A percentile compares a stretch with the other conserved stretches of the same genome.
Evolutionary conservation across 2,797 vertebrate species (phyloP).

Genomic region (Alca torda): DNA sequence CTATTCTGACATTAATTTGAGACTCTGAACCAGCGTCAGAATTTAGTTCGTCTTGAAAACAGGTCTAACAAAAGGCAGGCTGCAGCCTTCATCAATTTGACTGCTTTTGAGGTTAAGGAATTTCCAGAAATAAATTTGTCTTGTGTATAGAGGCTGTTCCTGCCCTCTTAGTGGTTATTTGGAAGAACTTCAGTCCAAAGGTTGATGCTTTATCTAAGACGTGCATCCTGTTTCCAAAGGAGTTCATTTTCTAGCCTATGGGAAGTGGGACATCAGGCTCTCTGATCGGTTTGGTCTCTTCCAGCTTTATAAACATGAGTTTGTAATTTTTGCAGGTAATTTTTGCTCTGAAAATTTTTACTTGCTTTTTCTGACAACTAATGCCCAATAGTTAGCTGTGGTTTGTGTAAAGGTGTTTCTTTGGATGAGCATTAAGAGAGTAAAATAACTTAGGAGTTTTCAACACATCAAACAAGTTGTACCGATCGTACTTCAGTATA

Average conservation of each 20-base stretch:
- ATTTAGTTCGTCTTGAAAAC: background rate
- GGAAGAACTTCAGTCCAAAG: background rate
- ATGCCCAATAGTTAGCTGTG: background rate
- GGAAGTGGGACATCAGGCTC: background rate
- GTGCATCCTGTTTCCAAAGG: background rate
- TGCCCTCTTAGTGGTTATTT: background rate
- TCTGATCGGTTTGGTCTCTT: rapidly evolving
- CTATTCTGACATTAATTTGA: background rate
- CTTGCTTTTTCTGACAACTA: background rate
- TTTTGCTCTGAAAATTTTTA: background rate
- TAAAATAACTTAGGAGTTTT: background rate
- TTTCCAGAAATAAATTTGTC: background rate
- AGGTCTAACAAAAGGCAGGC: background rate
- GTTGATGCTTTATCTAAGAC: background rate
- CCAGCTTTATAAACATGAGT: background rate
- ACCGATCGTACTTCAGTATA: background rate
- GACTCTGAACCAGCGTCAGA: background rate
- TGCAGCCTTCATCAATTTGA: background rate
- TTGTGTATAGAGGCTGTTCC: background rate
- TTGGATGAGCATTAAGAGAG: background rate
- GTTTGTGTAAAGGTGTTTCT: background rate
- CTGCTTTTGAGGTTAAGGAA: background rate
- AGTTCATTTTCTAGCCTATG: background rate
- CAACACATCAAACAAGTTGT: background rate
- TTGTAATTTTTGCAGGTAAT: background rate